Evolutionary conservation across 2,113 vertebrate genomes (phyloP), one percentile per base, ranked within the genome.

Genomic region (Vulpes vulpes): DNA sequence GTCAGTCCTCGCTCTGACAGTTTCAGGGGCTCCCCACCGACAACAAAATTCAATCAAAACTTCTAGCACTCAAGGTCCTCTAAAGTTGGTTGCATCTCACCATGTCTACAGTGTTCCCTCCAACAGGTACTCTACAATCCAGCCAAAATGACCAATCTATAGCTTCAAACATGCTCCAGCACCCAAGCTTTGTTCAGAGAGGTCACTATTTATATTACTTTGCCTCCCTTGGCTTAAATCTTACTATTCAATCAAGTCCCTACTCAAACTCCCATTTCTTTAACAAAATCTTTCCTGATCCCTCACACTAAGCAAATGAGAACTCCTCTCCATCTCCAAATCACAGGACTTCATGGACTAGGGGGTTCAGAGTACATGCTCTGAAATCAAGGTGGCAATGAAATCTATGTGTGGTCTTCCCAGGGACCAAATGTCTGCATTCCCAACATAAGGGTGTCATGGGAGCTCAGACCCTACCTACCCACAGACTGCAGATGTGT

Each of bases 311-410:
- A 89, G 32, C 73, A 94, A 10, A 57, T 2, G 23, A 78, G 38
- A 95, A 76, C 17, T 22, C 38, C 74, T 32, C 62, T 57, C 27
- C 12, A 71, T 51, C 53, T 59, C 49, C 57, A 57, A 81, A 25
- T 85, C 89, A 74, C 0, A 64, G 9, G 53, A 23, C 32, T 89
- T 94, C 43, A 35, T 4, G 30, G 69, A 43, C 3, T 55, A 43
- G 43, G n/a, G 25, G 10, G 30, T 92, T 73, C 60, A 32, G 14
- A 78, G 22, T 25, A 59, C 11, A 6, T 7, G 23, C 11, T 76
- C 73, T 65, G 67, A 97, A 81, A 71, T 90, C 84, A 92, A 57
- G 57, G 35, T 60, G 62, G 23, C 94, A 96, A 67, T 49, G 67
- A 82, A 27, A 94, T 25, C 25, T 0, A 89, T 14, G 20, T 22